Conservation (phyloP, 2,888 invertebrate species). For the Heliconius ismenius region DNA sequence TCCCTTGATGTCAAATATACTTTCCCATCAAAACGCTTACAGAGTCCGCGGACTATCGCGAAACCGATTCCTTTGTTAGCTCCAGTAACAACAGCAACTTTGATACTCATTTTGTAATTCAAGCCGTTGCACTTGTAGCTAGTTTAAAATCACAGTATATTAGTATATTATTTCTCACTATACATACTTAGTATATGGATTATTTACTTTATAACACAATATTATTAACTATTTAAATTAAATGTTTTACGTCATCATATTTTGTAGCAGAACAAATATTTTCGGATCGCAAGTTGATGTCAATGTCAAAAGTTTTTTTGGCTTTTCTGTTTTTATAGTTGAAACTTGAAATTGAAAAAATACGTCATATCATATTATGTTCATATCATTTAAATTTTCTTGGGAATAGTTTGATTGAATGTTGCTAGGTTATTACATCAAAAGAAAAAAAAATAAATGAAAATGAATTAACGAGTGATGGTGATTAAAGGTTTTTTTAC, state of each 20-base stretch:
- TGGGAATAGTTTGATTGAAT: background rate
- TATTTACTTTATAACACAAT: background rate
- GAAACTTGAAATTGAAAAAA: background rate
- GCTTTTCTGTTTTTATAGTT: background rate
- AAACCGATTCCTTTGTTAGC: constrained; percentile 88
- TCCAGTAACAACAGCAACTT: constrained; percentile 84
- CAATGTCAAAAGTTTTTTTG: constrained; percentile 7
- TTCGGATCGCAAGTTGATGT: background rate
- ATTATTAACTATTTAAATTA: background rate
- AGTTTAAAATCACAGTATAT: background rate
- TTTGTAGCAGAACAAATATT: background rate
- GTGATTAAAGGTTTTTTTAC: too few relatives aligned
- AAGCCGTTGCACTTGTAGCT: background rate
- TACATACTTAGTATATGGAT: background rate
- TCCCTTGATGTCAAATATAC: constrained; percentile 90
- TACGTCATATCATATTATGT: background rate
- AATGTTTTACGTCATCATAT: background rate
- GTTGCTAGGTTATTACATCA: background rate
- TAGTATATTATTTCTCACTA: background rate
- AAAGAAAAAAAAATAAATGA: too few relatives aligned
- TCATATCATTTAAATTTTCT: background rate
- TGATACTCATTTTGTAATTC: constrained; percentile 53
- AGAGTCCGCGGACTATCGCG: constrained; percentile 85
- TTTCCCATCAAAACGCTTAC: constrained; percentile 84
- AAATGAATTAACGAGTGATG: too few relatives aligned